Base-by-base conservation (phyloP, 1,140 invertebrate genomes). In the Archivesica marissinica region DNA sequence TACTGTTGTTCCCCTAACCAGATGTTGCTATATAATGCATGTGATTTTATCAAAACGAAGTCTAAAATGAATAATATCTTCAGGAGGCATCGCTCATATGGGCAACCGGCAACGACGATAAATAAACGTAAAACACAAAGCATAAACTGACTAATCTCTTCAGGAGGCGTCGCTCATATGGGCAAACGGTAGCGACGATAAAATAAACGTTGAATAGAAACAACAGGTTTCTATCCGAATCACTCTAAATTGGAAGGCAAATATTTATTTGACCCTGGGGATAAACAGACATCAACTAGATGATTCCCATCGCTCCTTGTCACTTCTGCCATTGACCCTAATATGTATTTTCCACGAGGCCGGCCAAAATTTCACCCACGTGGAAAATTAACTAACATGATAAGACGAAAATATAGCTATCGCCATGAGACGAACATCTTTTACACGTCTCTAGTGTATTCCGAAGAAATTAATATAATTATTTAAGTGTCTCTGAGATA, bases 401-500 rank as follows among this genome's bases (percentile, higher is more conserved):
- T 72, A 72, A 72, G 44, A 72, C 50, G 68, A 72, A 47, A 72
- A 72, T 72, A 72, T 72, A 23, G 44, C 41, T 72, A 28, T 47
- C 68, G 41, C 50, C 68, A 0, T 50, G 23, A 0, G n/a, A 0
- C 28, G 68, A 30, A 72, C 68, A 72, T 72, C 68, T 72, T 50
- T 72, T 23, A 72, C 25, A 17, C 25, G 68, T 72, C 68, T 72
- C 68, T 33, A 0, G 68, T 72, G 68, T 72, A 72, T 72, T 72
- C 68, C 41, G 35, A 72, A 50, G 66, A 72, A 47, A 72, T 72
- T 72, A 72, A 50, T 72, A 72, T 72, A 72, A 72, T 72, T 72
- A 72, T 72, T 72, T 72, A 72, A 72, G 68, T 72, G 68, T 72
- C 68, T 72, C 30, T 72, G 20, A 72, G 68, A 72, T 72, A 72